Evolutionary conservation across 2,113 vertebrate species (phyloP).

Genomic region (Mobula birostris): DNA sequence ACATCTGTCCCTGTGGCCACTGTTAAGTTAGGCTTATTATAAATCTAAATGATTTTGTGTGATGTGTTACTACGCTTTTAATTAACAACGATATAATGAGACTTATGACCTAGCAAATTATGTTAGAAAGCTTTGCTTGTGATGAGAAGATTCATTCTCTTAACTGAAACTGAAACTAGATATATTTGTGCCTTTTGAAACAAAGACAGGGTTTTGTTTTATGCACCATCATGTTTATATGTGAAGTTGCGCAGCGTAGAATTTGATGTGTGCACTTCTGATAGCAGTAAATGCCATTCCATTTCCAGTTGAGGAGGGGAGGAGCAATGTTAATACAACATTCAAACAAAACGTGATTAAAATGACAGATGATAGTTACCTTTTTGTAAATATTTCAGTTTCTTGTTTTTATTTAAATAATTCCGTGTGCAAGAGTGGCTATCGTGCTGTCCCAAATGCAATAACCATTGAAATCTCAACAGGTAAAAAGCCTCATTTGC

Average conservation of each 20-base stretch:
- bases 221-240: background rate
- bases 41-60: background rate
- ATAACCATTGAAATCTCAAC: background rate
- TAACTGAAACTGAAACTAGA: background rate
- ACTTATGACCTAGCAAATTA: background rate
- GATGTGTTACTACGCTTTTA: background rate
- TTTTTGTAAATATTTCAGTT: background rate
- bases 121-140: background rate
- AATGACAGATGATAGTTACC: background rate
- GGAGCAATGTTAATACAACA: background rate
- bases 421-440: background rate
- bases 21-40: conserved; percentile 1
- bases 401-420: background rate
- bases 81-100: background rate
- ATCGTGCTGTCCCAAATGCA: background rate
- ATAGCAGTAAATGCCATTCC: too few relatives aligned
- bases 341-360: background rate
- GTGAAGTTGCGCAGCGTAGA: background rate
- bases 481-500: background rate
- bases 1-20: background rate
- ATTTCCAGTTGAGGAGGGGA: background rate
- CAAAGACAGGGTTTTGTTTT: background rate
- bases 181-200: background rate
- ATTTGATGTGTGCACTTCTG: background rate
- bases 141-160: too few relatives aligned